These are phyloP conservation scores for Chaetoderma sp. DNA, from an alignment of 2,888 invertebrate species.

Conservation along the genomic window DNA sequence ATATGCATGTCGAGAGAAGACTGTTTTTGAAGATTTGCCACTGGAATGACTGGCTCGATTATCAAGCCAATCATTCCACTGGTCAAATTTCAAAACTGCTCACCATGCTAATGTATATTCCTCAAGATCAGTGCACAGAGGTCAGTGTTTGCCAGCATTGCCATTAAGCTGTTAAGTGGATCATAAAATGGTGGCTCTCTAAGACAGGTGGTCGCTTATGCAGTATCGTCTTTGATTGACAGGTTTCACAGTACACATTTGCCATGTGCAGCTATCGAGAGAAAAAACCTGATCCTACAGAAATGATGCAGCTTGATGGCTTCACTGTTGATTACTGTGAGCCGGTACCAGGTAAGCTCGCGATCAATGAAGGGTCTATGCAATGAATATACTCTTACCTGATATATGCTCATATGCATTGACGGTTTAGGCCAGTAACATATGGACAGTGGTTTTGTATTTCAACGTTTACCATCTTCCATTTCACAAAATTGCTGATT, in stretches of 20 bases:
- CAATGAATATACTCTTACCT: not conserved
- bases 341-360: conserved; percentile 84
- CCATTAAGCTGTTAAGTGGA: not conserved
- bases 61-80: too few species aligned
- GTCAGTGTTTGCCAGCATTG: too few species aligned
- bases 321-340: conserved; percentile 98
- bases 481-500: not conserved
- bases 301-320: conserved; percentile 99
- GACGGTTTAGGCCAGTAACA: not conserved
- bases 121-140: too few species aligned
- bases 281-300: conserved; percentile 98
- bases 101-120: too few species aligned
- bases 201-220: too few species aligned
- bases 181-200: not conserved
- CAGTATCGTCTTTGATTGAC: too few species aligned
- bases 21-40: too few species aligned
- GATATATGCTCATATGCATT: not conserved
- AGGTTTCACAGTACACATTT: conserved; percentile 96
- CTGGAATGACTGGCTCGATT: too few species aligned
- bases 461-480: too few species aligned
- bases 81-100: too few species aligned
- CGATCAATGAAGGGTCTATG: not conserved
- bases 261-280: conserved; percentile 99
- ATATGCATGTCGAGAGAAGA: too few species aligned
- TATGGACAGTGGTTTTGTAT: not conserved